Evolutionary conservation across 2,888 invertebrate species (phyloP), one percentile per base, ranked within the genome.

Genomic region (Petrolisthes cinctipes): DNA sequence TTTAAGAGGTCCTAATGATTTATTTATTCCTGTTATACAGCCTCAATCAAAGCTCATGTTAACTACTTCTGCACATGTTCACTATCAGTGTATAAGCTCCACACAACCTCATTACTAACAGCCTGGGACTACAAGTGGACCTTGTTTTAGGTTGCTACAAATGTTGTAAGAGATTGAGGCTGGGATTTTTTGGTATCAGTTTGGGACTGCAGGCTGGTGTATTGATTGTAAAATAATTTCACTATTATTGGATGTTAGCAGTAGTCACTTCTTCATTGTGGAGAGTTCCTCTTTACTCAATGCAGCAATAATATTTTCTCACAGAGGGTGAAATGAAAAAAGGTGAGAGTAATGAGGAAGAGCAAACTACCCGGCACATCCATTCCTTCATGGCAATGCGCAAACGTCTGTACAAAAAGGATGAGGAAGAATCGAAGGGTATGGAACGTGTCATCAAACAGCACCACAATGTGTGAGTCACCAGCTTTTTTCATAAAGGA

Each of bases 361-460:
- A 73, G 66, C 5, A 17, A 14, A 9, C 17, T 14, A 11, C n/a
- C 14, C 66, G 83, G 20, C 51, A 86, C 78, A 82, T 86, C 56
- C 86, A 86, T 68, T 86, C 86, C 54, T 82, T 76, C 68, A 17
- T 82, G 66, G 86, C 82, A 61, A 86, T 86, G 86, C 66, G 86
- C 23, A 86, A 86, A 75, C 75, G 82, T n/a, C 81, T 68, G n/a
- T 86, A 86, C 82, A 66, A 76, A 51, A 53, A 76, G 6, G 86
- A 86, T 53, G 82, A 86, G 66, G 82, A 86, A 17, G 86, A 23
- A 7, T 86, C 82, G 17, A 82, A 54, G 14, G 53, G 53, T 20
- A 86, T 86, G 86, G 86, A 86, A 78, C 73, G 75, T 14, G 82
- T 78, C 1, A 78, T 86, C 76, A 76, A 82, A 17, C 86, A 86